Conservation (phyloP, 1,140 invertebrate genomes). For the Drosophila persimilis region DNA sequence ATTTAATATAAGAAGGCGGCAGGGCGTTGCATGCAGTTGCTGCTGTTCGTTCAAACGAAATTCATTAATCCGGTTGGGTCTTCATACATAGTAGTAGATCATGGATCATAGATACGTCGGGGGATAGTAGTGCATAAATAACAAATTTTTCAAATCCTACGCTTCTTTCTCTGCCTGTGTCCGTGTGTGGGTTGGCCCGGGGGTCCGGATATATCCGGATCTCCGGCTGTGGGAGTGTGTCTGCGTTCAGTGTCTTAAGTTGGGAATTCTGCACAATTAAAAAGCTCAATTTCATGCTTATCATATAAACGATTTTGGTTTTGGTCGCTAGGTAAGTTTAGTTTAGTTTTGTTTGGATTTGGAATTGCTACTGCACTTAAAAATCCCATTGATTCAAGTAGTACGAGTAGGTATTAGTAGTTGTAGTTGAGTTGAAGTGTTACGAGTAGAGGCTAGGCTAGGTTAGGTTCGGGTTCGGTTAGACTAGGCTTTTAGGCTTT, state of each 20-base stretch:
- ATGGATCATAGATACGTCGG: background rate
- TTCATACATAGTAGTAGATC: too few relatives aligned
- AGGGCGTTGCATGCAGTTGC: constrained; percentile 1
- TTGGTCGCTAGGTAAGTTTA: constrained; percentile 66
- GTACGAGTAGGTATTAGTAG: constrained; percentile 30
- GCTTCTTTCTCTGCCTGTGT: constrained; percentile 21
- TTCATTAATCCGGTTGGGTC: too few relatives aligned
- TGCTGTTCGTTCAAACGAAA: too few relatives aligned
- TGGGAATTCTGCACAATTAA: constrained; percentile 66
- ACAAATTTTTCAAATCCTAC: constrained; percentile 42
- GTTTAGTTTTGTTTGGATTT: constrained; percentile 21
- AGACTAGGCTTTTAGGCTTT: constrained; percentile 4
- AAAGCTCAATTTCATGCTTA: constrained; percentile 76
- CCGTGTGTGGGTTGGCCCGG: background rate
- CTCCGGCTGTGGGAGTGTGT: constrained; percentile 1
- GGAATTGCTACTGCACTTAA: constrained; percentile 42
- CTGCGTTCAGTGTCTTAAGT: constrained; percentile 32
- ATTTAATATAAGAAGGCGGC: constrained; percentile 20
- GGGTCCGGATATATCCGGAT: too few relatives aligned
- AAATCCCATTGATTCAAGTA: constrained; percentile 34
- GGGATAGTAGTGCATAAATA: constrained; percentile 22
- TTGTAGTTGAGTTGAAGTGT: constrained; percentile 27
- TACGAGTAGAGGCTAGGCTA: constrained; percentile 35
- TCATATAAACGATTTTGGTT: constrained; percentile 65
- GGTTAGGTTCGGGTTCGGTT: constrained; percentile 40